phyloP scores from a whole-genome alignment of 2,797 vertebrate genomes.

The Chaetophractus vellerosus region DNA sequence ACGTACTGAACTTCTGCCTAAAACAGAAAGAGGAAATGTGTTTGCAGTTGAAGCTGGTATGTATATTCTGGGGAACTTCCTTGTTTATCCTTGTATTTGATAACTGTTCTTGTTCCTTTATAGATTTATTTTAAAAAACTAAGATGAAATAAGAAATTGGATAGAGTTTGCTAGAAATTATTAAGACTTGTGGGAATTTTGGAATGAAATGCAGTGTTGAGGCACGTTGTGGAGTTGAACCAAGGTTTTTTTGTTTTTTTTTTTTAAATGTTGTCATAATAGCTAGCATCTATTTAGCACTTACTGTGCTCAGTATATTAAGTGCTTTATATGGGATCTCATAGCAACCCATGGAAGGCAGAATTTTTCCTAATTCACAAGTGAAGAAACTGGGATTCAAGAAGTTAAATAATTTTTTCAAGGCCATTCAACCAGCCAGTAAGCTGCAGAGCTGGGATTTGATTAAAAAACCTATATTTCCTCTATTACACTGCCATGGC shows the following conservation, averaged over 20 bases:
- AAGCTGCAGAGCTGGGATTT: slow-evolving; percentile 41
- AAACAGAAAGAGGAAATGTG: slow-evolving; percentile 89
- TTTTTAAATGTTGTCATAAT: slow-evolving; percentile 8
- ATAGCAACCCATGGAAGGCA: neutral
- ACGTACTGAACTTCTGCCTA: slow-evolving; percentile 92
- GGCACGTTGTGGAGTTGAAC: slow-evolving; percentile 26
- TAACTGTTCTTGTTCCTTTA: slow-evolving; percentile 64
- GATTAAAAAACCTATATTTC: neutral
- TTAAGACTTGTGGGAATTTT: slow-evolving; percentile 46
- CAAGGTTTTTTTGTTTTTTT: neutral
- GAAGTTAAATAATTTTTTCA: slow-evolving; percentile 26
- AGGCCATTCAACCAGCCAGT: neutral
- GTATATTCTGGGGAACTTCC: slow-evolving; percentile 78
- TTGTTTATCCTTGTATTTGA: slow-evolving; percentile 70
- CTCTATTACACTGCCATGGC: neutral
- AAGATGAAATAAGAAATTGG: slow-evolving; percentile 35
- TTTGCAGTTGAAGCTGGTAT: slow-evolving; percentile 90
- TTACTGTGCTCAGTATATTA: neutral
- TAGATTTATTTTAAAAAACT: slow-evolving; percentile 43
- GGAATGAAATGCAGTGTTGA: slow-evolving; percentile 62
- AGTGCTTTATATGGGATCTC: neutral
- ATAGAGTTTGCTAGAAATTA: slow-evolving; percentile 63
- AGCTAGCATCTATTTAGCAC: slow-evolving; percentile 50
- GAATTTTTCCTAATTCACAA: neutral
- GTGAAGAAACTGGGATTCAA: slow-evolving; percentile 22